Conservation (phyloP, 1,140 invertebrate species). For the Heterodera carotae region DNA sequence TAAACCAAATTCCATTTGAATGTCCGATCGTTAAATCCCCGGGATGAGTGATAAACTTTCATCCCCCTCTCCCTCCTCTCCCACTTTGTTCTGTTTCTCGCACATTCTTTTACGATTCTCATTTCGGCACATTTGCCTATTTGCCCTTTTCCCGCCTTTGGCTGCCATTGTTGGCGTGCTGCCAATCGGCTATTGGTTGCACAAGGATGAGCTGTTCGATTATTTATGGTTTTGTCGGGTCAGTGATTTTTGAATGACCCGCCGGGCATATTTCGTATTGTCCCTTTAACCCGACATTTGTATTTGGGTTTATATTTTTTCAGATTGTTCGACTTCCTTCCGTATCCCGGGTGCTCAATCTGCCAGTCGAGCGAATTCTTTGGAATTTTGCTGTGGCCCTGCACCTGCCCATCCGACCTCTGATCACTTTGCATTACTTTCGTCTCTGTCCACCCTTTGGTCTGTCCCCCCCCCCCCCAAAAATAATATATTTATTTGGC, state of each 20-base stretch:
- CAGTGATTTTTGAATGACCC: too few species aligned
- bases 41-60: too few species aligned
- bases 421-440: conserved; percentile 24
- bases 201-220: conserved; percentile 36
- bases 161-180: conserved; percentile 31
- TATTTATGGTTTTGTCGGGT: conserved; percentile 51
- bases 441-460: background rate
- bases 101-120: conserved; percentile 13
- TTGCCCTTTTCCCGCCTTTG: conserved; percentile 33
- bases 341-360: conserved; percentile 48
- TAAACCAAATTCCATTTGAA: too few species aligned
- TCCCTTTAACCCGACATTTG: too few species aligned
- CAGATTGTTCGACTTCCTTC: conserved; percentile 39
- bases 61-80: background rate
- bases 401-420: conserved; percentile 28
- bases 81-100: background rate
- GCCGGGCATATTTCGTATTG: too few species aligned
- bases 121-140: conserved; percentile 27
- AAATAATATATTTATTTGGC: too few species aligned
- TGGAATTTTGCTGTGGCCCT: conserved; percentile 40
- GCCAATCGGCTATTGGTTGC: conserved; percentile 37
- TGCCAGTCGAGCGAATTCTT: conserved; percentile 43
- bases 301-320: too few species aligned
- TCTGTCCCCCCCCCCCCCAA: too few species aligned
- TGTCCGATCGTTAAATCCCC: too few species aligned